Base-by-base conservation (phyloP, 2,888 invertebrate species). In the Cosmia trapezina region DNA sequence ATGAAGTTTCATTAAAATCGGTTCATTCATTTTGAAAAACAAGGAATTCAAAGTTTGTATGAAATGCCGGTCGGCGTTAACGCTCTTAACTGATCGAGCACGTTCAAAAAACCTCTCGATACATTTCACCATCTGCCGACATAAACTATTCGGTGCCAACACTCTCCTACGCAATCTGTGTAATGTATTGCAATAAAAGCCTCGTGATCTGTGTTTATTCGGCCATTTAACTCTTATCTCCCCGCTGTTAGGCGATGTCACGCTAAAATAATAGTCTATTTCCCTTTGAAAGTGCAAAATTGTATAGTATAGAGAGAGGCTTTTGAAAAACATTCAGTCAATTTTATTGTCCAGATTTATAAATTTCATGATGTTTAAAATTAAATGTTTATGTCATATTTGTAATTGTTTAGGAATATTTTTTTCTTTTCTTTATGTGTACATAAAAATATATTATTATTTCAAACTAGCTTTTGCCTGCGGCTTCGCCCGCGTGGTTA, bases 121-220 rank as follows among this genome's bases (percentile, higher is more conserved):
- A 79, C 59, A 73, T 65, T 68, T 51, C 41, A 57, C 22, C 80
- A 73, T 72, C 65, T 59, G 56, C 62, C 57, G 43, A 70, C 76
- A 86, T 85, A 87, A 86, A 88, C 83, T 82, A 83, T 82, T 70
- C 49, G 65, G 66, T 83, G 86, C 81, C 85, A 86, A 85, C 83
- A 83, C 63, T 62, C 80, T 75, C 78, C 78, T 76, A 84, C 85
- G 67, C 83, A 88, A 89, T 87, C 87, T 84, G 80, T 66, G 80
- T 88, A 89, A 89, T 88, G 86, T 88, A 88, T 88, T 84, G 84
- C 87, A 84, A 85, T 88, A 86, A 86, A 86, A 83, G 80, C 83
- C 82, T 83, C 87, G 78, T 86, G 86, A 89, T 88, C 84, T 87
- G 81, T 85, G 87, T 89, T 89, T 87, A 87, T 89, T 86, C 79